Percentiles rank a stretch among this genome's conserved stretches.
These are phyloP conservation scores for Acanthopagrus latus DNA, from an alignment of 2,797 vertebrate genomes.

Conservation along the genomic window DNA sequence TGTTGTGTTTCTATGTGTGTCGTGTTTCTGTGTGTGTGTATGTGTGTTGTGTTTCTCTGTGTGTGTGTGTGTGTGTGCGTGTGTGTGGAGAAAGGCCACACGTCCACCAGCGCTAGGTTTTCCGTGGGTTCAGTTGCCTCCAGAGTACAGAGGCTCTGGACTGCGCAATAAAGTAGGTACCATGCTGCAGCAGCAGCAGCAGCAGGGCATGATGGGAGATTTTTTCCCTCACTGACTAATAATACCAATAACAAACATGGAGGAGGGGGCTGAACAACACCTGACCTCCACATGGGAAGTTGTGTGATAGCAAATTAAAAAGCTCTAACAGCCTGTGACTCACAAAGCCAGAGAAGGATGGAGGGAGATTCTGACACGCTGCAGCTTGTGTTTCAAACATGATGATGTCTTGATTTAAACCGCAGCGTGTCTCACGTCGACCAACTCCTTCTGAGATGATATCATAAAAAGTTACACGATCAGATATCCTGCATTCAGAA, in stretches of 20 bases:
- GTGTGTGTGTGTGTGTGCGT: constrained; percentile 71
- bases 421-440: not conserved
- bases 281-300: not conserved
- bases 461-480: not conserved
- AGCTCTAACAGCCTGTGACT: constrained; percentile 5
- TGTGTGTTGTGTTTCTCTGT: no score
- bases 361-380: not conserved
- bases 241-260: constrained; percentile 21
- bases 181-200: constrained; percentile 28
- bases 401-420: not conserved
- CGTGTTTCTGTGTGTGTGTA: constrained; percentile 62
- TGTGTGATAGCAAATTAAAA: constrained; percentile 25
- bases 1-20: constrained; percentile 62
- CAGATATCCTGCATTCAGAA: not conserved
- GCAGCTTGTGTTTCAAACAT: not conserved
- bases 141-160: constrained; percentile 88
- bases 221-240: constrained; percentile 29
- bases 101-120: constrained; percentile 82
- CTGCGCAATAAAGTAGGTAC: constrained; percentile 89
- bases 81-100: constrained; percentile 84
- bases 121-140: constrained; percentile 88
- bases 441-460: not conserved
- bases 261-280: not conserved
- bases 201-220: constrained; percentile 72
- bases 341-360: not conserved